Conservation (phyloP, 2,113 vertebrate genomes). For the Crotalus horridus region DNA sequence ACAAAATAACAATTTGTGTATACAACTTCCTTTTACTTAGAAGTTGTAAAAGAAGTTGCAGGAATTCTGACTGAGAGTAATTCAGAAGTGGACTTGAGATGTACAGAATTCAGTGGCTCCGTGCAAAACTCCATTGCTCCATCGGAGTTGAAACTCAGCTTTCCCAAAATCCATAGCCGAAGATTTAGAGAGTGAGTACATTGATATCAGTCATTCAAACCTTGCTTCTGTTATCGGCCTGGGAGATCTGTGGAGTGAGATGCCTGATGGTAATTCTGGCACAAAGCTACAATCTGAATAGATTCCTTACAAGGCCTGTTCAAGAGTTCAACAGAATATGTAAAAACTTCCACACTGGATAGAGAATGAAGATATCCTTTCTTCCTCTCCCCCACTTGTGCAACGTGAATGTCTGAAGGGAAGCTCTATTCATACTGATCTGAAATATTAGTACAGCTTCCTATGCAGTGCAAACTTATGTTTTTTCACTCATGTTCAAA, state of each 20-base stretch:
- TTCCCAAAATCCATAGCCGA: slow-evolving; percentile 91
- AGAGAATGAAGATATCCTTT: neutral
- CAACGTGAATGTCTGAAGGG: neutral
- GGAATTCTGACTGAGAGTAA: neutral
- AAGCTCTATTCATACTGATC: neutral
- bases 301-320: neutral
- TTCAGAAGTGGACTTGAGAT: slow-evolving; percentile 45
- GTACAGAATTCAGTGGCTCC: slow-evolving; percentile 16
- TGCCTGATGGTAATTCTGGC: neutral
- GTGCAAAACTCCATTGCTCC: slow-evolving; percentile 24
- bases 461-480: neutral
- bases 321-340: neutral
- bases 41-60: slow-evolving; percentile 26
- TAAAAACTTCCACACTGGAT: neutral
- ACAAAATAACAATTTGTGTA: neutral
- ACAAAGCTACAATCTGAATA: neutral
- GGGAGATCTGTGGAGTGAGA: neutral
- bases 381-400: neutral
- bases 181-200: slow-evolving; percentile 92
- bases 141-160: slow-evolving; percentile 28
- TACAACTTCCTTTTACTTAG: slow-evolving; percentile 29
- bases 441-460: neutral
- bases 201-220: neutral
- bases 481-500: neutral
- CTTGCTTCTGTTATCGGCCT: neutral